These are phyloP conservation scores for Gymnothorax reevesii DNA, from an alignment of 2,797 vertebrate species.

Conservation along the genomic window DNA sequence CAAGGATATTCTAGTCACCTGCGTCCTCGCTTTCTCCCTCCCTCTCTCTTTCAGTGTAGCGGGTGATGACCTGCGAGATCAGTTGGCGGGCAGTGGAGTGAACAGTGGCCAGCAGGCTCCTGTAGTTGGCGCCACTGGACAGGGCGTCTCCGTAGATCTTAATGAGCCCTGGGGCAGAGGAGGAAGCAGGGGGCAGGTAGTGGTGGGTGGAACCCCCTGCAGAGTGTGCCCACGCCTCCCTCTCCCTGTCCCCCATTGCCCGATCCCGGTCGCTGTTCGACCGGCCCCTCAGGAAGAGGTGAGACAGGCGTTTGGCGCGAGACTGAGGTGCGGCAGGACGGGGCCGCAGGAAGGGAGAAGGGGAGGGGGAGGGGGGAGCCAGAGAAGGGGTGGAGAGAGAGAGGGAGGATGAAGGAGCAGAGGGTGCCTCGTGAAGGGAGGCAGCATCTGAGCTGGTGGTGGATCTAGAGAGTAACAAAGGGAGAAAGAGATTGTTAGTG, in stretches of 20 bases:
- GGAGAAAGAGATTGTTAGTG: background rate
- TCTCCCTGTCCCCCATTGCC: conserved; percentile 68
- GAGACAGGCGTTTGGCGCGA: conserved; percentile 87
- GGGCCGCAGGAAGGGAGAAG: conserved; percentile 74
- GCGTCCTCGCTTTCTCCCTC: conserved; percentile 74
- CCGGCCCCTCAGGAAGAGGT: conserved; percentile 82
- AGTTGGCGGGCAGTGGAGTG: conserved; percentile 77
- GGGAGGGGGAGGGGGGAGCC: conserved; percentile 72
- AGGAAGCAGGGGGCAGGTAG: conserved; percentile 73
- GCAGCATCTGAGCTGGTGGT: conserved; percentile 81
- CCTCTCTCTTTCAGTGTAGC: conserved; percentile 77
- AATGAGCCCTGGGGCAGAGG: conserved; percentile 77
- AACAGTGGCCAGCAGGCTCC: conserved; percentile 76
- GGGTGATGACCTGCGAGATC: conserved; percentile 79
- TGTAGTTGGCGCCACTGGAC: conserved; percentile 80
- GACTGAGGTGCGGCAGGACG: conserved; percentile 73
- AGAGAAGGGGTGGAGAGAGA: conserved; percentile 79
- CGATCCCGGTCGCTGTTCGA: conserved; percentile 79
- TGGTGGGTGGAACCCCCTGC: conserved; percentile 75
- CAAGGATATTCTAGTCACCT: conserved; percentile 65
- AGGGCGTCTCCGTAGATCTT: conserved; percentile 82
- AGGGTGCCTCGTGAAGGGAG: conserved; percentile 74
- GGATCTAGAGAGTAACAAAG: conserved; percentile 58
- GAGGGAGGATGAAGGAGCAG: conserved; percentile 75
- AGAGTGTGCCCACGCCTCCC: conserved; percentile 70